phyloP scores from a whole-genome alignment of 2,797 vertebrate genomes.

The Gila robusta region DNA sequence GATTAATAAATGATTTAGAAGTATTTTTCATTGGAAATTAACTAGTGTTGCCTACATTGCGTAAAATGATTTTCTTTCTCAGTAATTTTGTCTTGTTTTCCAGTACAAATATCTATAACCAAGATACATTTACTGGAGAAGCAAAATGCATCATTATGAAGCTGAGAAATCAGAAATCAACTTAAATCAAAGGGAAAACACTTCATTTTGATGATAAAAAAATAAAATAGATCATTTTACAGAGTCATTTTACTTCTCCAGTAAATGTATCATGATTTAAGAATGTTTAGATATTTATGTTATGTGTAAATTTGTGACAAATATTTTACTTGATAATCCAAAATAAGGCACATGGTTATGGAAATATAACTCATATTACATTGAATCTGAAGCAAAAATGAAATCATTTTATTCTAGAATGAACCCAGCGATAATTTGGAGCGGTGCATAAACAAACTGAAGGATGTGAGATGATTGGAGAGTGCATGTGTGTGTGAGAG shows the following conservation, averaged over 20 bases:
- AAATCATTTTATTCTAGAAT: neutral
- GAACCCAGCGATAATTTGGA: neutral
- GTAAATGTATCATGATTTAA: neutral
- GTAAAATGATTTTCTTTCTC: neutral
- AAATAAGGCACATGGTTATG: neutral
- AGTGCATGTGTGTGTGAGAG: neutral
- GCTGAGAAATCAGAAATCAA: too few relatives aligned
- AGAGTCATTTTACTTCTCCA: neutral
- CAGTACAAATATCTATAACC: neutral
- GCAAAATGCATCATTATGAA: too few relatives aligned
- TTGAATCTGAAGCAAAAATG: neutral
- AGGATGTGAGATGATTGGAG: neutral
- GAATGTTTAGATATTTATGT: neutral
- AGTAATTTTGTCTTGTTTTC: neutral
- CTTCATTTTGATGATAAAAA: too few relatives aligned
- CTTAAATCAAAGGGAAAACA: too few relatives aligned
- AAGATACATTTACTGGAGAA: too few relatives aligned
- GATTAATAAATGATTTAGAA: too few relatives aligned
- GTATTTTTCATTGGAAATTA: too few relatives aligned
- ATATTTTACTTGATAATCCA: neutral
- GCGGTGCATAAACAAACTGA: neutral
- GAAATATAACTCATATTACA: neutral
- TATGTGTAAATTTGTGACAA: too few relatives aligned
- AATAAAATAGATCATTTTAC: too few relatives aligned
- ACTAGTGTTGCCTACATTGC: too few relatives aligned